These are phyloP conservation scores for Spodoptera litura DNA, from an alignment of 1,140 invertebrate genomes.

Conservation along the genomic window DNA sequence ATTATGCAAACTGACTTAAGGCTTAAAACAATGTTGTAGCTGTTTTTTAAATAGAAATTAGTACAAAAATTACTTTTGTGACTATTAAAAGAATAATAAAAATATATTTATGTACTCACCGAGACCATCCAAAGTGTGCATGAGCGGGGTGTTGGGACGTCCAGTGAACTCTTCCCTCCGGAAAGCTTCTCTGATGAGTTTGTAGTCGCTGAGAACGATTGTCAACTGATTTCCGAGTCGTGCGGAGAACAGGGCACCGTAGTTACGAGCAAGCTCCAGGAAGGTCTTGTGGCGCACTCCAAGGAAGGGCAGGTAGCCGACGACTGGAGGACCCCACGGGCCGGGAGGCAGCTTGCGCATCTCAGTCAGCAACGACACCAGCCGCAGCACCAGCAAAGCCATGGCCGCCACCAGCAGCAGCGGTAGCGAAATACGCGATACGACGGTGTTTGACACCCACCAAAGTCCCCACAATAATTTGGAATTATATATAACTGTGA, in stretches of 20 bases:
- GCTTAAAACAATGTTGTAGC: not conserved
- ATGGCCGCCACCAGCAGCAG: constrained; percentile 86
- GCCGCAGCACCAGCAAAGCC: constrained; percentile 83
- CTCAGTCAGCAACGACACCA: constrained; percentile 86
- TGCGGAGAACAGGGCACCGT: constrained; percentile 93
- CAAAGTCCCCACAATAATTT: constrained; percentile 77
- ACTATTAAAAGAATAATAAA: not conserved
- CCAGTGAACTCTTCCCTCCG: constrained; percentile 94
- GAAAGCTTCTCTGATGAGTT: constrained; percentile 94
- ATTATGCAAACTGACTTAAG: not conserved
- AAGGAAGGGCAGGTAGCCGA: constrained; percentile 94
- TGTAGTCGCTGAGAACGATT: constrained; percentile 94
- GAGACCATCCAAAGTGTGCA: constrained; percentile 94
- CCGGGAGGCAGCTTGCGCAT: constrained; percentile 91
- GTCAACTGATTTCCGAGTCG: constrained; percentile 92
- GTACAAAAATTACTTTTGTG: too few species aligned
- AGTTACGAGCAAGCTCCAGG: constrained; percentile 90
- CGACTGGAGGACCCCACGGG: constrained; percentile 93
- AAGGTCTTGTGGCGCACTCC: constrained; percentile 93
- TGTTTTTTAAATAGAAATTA: not conserved
- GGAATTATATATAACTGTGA: constrained; percentile 75
- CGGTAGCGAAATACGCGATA: constrained; percentile 68
- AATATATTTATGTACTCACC: constrained; percentile 88
- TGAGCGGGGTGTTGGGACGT: constrained; percentile 93
- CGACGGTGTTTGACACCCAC: constrained; percentile 75